phyloP scores from a whole-genome alignment of 2,113 vertebrate genomes.

The Cryptoleucopteryx plumbea region DNA sequence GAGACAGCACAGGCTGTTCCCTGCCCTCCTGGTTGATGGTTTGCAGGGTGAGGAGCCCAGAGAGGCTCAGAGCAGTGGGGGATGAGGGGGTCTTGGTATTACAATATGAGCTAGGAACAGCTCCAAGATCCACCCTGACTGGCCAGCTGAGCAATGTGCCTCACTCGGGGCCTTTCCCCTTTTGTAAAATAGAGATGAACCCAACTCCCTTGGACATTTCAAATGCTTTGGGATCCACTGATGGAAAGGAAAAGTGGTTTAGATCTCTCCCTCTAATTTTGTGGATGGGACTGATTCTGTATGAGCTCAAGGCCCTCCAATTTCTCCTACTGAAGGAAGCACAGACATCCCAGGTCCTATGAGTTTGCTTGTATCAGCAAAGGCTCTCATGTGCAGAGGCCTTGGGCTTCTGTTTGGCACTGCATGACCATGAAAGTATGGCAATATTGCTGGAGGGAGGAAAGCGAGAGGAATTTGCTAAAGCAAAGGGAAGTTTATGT shows the following conservation, averaged over 20 bases:
- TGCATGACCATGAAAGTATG: rapidly evolving
- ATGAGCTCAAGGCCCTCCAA: not conserved
- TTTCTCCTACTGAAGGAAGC: not conserved
- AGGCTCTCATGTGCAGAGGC: not conserved
- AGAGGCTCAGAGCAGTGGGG: not conserved
- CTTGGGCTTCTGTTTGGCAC: not conserved
- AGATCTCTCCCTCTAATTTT: not conserved
- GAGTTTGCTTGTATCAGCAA: not conserved
- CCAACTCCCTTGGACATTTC: not conserved
- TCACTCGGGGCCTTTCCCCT: not conserved
- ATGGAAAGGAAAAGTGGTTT: not conserved
- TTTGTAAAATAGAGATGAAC: not conserved
- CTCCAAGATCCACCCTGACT: not conserved
- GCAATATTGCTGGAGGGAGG: not conserved
- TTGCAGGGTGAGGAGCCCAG: not conserved
- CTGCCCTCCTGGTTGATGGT: not conserved
- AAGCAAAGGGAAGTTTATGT: not conserved
- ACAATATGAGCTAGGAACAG: not conserved
- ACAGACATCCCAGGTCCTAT: not conserved
- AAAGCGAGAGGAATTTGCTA: not conserved
- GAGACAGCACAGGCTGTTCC: not conserved
- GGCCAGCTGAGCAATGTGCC: not conserved
- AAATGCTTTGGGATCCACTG: not conserved
- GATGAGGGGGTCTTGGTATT: not conserved
- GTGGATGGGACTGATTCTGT: not conserved